Base-by-base conservation (phyloP, 2,888 invertebrate species). In the Physocephala rufipes region DNA sequence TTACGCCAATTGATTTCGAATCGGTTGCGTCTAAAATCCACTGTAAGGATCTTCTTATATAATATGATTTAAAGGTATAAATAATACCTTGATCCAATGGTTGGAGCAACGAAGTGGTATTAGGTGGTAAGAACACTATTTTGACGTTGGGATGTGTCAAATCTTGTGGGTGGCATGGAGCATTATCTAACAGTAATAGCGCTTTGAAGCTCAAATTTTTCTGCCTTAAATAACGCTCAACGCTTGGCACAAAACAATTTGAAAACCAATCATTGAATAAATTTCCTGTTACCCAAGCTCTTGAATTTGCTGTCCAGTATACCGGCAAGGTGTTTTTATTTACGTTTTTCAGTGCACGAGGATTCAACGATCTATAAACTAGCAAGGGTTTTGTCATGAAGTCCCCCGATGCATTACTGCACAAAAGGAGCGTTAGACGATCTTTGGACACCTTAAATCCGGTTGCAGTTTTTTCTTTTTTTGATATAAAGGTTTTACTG, bases 311-410 rank as follows among this genome's bases (percentile, higher is more conserved):
- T 72, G 73, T 79, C 78, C 77, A 80, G 69, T 78, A 72, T 71
- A 81, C 78, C 36, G 77, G 77, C 63, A 81, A 76, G 49, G 71
- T 73, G 59, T 73, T 72, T 67, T 76, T 75, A 73, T 76, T 74
- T 65, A 75, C 73, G 55, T 72, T 70, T 59, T 74, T 81, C 21
- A 80, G 67, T 67, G 78, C 76, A 61, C 77, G 75, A 67, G 81
- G 82, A 74, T 79, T 81, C 71, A 77, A 76, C 9, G 78, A 76
- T 47, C 71, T 73, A 74, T 84, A 79, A 26, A 82, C 74, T 24
- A 82, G 73, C 26, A 83, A 71, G 28, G 83, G 82, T 74, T 83
- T 82, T 62, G 78, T 55, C 67, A 80, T 79, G 47, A 72, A 76
- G 70, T 78, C 78, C 26, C 82, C 82, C 49, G 74, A 75, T 2